Evolutionary conservation across 2,888 invertebrate genomes (phyloP).

Genomic region (Watsonalla binaria): DNA sequence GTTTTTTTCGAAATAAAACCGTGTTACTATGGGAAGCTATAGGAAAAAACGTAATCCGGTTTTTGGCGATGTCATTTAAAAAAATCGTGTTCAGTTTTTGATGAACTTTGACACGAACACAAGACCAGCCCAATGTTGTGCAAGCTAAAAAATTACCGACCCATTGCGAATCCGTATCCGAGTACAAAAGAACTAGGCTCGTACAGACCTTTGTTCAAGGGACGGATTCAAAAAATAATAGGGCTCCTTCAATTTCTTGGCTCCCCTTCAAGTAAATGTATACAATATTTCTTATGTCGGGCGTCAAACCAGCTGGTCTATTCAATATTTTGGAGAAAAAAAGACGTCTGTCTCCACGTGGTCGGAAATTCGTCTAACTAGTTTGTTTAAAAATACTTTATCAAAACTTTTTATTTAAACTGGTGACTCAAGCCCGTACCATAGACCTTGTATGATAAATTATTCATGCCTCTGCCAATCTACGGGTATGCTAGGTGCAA

Average conservation of each 20-base stretch:
- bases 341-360: slow-evolving; percentile 54
- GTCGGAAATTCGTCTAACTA: slow-evolving; percentile 50
- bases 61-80: too few relatives aligned
- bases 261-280: slow-evolving; percentile 51
- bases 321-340: slow-evolving; percentile 45
- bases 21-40: too few relatives aligned
- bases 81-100: slow-evolving; percentile 12
- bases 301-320: slow-evolving; percentile 70
- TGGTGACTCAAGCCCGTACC: background rate
- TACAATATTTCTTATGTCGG: slow-evolving; percentile 62
- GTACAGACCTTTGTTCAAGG: slow-evolving; percentile 34
- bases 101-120: slow-evolving; percentile 67
- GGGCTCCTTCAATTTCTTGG: slow-evolving; percentile 52
- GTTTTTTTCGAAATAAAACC: too few relatives aligned
- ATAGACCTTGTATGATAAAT: background rate
- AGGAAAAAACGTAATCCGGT: too few relatives aligned
- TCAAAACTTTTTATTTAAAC: slow-evolving; percentile 1
- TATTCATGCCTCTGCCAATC: background rate
- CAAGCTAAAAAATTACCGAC: slow-evolving; percentile 29
- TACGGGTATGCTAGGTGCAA: background rate
- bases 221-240: slow-evolving; percentile 43
- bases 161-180: slow-evolving; percentile 57
- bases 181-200: slow-evolving; percentile 49
- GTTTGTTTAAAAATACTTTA: slow-evolving; percentile 25
- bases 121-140: slow-evolving; percentile 43